Evolutionary conservation across 2,888 invertebrate genomes (phyloP).

Genomic region (Tortrix viridana): DNA sequence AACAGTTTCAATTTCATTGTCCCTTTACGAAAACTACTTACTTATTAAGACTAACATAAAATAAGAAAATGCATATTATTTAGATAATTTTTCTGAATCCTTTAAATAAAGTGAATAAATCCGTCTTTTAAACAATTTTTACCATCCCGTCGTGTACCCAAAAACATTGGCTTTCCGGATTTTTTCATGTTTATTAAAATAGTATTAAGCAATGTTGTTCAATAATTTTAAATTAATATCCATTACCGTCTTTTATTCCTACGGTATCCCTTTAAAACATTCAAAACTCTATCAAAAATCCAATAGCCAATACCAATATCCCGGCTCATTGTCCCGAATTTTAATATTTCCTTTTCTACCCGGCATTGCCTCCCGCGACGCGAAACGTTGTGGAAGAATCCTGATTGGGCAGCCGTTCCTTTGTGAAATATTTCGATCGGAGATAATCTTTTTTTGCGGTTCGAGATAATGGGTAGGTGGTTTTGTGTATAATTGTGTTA

Average conservation of each 20-base stretch:
- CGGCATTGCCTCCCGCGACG: constrained; percentile 44
- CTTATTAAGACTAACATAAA: too few relatives aligned
- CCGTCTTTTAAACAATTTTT: too few relatives aligned
- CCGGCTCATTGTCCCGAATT: constrained; percentile 36
- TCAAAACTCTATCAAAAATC: constrained; percentile 36
- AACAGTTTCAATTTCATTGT: too few relatives aligned
- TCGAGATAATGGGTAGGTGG: constrained; percentile 22
- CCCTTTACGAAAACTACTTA: too few relatives aligned
- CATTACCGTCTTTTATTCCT: neutral
- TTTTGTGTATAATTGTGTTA: constrained; percentile 25
- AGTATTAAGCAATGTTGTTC: too few relatives aligned
- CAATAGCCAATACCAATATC: constrained; percentile 38
- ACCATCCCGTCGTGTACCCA: too few relatives aligned
- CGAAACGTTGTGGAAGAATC: constrained; percentile 54
- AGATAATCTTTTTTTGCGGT: constrained; percentile 33
- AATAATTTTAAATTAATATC: neutral
- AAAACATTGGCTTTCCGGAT: too few relatives aligned
- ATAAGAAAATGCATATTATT: too few relatives aligned
- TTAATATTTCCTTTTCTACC: constrained; percentile 53
- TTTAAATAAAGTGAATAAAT: too few relatives aligned
- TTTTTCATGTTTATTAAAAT: too few relatives aligned
- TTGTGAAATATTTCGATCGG: constrained; percentile 45
- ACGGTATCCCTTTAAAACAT: constrained; percentile 26
- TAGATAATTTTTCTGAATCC: too few relatives aligned
- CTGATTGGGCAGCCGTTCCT: constrained; percentile 55